A percentile compares a stretch with the other conserved stretches of the same genome.
Evolutionary conservation across 2,888 invertebrate genomes (phyloP).

Genomic region (Aphidius colemani): DNA sequence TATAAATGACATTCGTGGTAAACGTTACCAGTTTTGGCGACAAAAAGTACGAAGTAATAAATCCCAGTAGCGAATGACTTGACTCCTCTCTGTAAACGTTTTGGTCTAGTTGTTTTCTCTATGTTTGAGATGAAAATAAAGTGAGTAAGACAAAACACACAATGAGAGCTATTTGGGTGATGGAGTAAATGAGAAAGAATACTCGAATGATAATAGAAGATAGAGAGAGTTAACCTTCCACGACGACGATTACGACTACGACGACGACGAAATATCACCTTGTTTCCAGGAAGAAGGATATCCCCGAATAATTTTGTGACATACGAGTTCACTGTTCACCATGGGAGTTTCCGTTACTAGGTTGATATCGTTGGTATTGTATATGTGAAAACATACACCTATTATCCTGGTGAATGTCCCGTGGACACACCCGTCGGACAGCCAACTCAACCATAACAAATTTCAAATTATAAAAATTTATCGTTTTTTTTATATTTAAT

Average conservation of each 20-base stretch:
- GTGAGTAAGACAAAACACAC: constrained; percentile 16
- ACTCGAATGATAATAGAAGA: constrained; percentile 1
- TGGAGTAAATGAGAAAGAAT: constrained; percentile 18
- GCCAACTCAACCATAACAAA: no score
- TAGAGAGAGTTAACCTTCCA: constrained; percentile 30
- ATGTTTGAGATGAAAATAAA: constrained; percentile 27
- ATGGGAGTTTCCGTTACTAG: constrained; percentile 16
- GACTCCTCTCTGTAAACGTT: constrained; percentile 33
- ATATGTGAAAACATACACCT: constrained; percentile 4
- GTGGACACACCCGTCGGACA: constrained; percentile 5
- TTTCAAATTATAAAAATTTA: background rate
- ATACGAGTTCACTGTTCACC: constrained; percentile 38
- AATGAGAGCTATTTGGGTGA: constrained; percentile 13
- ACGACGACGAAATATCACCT: constrained; percentile 49
- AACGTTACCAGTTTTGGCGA: constrained; percentile 19
- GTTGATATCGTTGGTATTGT: background rate
- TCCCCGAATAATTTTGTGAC: constrained; percentile 50
- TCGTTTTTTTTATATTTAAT: constrained; percentile 1
- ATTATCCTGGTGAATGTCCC: constrained; percentile 3
- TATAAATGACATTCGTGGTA: no score
- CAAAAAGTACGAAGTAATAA: constrained; percentile 51
- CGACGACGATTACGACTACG: background rate
- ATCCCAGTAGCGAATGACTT: constrained; percentile 43
- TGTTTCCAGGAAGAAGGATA: constrained; percentile 44
- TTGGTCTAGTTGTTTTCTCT: constrained; percentile 40